phyloP scores from a whole-genome alignment of 2,888 invertebrate genomes.

The Aphrophora alni region DNA sequence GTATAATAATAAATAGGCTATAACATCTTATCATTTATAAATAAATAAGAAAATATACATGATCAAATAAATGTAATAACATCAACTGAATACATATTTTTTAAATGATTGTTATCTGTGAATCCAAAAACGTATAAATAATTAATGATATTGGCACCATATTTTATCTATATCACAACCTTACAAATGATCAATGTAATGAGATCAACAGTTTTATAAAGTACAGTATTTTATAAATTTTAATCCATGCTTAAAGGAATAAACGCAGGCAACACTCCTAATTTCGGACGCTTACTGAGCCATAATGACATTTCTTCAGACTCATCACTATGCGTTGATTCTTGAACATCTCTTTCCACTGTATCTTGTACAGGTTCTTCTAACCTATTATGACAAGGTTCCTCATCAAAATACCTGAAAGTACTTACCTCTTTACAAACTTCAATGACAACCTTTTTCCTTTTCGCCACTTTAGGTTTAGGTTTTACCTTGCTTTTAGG shows the following conservation, averaged over 20 bases:
- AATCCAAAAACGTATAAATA: too few species aligned
- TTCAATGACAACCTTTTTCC: neutral
- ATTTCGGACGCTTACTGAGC: constrained; percentile 24
- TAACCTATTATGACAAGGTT: neutral
- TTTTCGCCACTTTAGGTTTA: neutral
- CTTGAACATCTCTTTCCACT: neutral
- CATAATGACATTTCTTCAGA: neutral
- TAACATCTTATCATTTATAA: too few species aligned
- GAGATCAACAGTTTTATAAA: constrained; percentile 22
- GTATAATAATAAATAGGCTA: too few species aligned
- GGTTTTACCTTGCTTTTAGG: constrained; percentile 16
- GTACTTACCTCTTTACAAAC: constrained; percentile 23
- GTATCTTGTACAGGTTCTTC: neutral
- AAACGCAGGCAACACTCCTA: constrained; percentile 26
- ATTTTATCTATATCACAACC: too few species aligned
- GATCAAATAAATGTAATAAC: too few species aligned
- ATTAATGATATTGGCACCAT: too few species aligned
- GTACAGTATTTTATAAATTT: neutral
- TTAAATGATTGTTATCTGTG: too few species aligned
- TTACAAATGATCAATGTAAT: constrained; percentile 40
- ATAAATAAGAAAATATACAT: too few species aligned
- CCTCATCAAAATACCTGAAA: constrained; percentile 35
- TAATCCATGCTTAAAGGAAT: constrained; percentile 23
- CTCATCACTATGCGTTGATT: neutral
- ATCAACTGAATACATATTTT: too few species aligned